phyloP scores from a whole-genome alignment of 2,888 invertebrate genomes.

The Tolmerus cingulatus region DNA sequence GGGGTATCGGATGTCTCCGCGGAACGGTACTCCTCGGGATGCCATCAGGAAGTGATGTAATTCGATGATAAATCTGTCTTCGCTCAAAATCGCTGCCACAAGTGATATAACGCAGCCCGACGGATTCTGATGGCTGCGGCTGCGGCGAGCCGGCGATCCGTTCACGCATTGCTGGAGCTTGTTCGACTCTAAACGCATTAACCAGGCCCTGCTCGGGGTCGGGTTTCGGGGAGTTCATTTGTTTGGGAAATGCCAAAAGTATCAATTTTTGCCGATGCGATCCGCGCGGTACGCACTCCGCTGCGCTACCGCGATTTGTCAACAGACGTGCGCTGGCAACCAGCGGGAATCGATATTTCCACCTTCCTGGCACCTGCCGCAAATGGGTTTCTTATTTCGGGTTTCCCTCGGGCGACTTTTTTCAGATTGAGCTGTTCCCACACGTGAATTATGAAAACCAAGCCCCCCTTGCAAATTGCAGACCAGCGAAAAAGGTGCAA shows the following conservation, averaged over 20 bases:
- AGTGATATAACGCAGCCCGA: conserved; percentile 18
- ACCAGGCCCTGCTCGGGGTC: not conserved
- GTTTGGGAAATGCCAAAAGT: not conserved
- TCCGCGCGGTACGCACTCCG: not conserved
- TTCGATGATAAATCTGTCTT: conserved; percentile 25
- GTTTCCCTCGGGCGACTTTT: not conserved
- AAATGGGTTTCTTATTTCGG: not conserved
- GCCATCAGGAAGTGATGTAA: conserved; percentile 33
- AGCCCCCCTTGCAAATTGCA: not conserved
- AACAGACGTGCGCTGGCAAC: not conserved
- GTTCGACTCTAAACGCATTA: conserved; percentile 26
- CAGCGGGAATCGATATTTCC: not conserved
- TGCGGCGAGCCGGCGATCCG: not conserved
- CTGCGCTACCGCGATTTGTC: not conserved
- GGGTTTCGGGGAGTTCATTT: not conserved
- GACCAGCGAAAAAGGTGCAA: not conserved
- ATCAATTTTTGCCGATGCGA: not conserved
- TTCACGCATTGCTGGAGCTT: not conserved
- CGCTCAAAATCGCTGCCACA: not conserved
- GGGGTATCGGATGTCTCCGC: conserved; percentile 11
- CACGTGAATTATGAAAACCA: not conserved
- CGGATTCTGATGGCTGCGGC: not conserved
- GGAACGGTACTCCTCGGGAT: conserved; percentile 26
- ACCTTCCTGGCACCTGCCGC: not conserved
- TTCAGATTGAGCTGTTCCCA: not conserved